A percentile compares a stretch with the other conserved stretches of the same genome.
These are phyloP conservation scores for Drosophila acutilabella DNA, from an alignment of 2,888 invertebrate genomes.

Conservation along the genomic window DNA sequence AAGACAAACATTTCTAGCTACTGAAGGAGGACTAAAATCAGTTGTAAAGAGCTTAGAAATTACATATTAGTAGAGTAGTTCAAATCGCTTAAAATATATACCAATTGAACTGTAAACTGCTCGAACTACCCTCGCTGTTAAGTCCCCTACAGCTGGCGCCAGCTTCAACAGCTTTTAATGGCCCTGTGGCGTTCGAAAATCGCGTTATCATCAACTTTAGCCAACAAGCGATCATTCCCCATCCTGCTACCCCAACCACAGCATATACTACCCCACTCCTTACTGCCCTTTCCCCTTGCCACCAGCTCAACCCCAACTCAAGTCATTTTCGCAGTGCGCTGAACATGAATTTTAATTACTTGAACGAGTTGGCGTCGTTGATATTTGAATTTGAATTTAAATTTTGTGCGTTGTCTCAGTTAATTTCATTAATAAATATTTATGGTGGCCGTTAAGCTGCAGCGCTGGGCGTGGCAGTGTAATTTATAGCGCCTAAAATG, in stretches of 20 bases:
- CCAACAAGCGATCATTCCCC: constrained; percentile 33
- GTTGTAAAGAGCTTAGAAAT: too few species aligned
- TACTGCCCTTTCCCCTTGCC: background rate
- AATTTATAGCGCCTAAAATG: constrained; percentile 46
- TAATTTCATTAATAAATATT: constrained; percentile 84
- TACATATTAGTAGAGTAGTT: too few species aligned
- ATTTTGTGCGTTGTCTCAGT: constrained; percentile 73
- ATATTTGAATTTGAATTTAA: constrained; percentile 79
- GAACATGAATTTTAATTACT: constrained; percentile 82
- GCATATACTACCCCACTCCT: background rate
- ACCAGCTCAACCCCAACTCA: constrained; percentile 12
- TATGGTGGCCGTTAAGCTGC: constrained; percentile 72
- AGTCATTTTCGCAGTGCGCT: constrained; percentile 13
- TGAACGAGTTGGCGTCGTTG: constrained; percentile 65
- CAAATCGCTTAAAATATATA: too few species aligned
- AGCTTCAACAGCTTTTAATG: constrained; percentile 42
- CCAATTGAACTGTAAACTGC: background rate
- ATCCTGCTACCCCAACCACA: background rate
- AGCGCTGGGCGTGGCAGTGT: constrained; percentile 52
- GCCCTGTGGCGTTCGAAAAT: constrained; percentile 44
- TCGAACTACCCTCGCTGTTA: too few species aligned
- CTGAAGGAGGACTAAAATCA: too few species aligned
- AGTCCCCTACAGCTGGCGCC: constrained; percentile 28
- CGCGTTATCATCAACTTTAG: constrained; percentile 55
- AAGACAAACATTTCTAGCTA: too few species aligned